phyloP scores from a whole-genome alignment of 1,140 invertebrate species.

The Aradophagus sp. region DNA sequence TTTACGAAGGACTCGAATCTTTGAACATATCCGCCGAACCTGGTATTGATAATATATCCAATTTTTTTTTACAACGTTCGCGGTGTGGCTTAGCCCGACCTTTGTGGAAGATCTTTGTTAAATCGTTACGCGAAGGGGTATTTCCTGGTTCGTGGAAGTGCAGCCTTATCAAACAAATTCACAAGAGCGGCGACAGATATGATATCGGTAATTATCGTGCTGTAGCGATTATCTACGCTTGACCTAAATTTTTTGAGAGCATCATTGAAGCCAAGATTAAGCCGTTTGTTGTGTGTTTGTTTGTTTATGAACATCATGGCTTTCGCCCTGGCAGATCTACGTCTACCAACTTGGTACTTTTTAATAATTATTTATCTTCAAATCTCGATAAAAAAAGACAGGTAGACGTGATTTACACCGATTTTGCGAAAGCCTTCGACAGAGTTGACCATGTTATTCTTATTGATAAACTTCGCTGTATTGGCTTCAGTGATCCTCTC shows the following conservation, averaged over 20 bases:
- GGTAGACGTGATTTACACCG: background rate
- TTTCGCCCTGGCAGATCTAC: conserved; percentile 7
- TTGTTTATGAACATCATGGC: conserved; percentile 5
- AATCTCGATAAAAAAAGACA: conserved; percentile 1
- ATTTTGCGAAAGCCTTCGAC: background rate
- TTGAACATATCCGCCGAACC: no score
- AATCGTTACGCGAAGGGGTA: background rate
- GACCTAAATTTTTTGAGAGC: conserved; percentile 8
- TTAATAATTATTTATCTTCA: conserved; percentile 7
- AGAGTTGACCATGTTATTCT: no score
- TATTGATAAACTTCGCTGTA: background rate
- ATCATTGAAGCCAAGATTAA: background rate
- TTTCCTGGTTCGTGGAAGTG: conserved; percentile 4
- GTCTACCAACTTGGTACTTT: conserved; percentile 1
- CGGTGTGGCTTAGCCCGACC: conserved; percentile 2
- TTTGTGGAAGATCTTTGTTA: conserved; percentile 4
- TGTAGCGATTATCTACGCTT: conserved; percentile 1
- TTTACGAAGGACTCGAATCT: no score
- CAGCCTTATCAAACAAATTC: background rate
- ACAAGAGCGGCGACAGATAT: background rate
- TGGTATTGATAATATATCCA: conserved; percentile 1
- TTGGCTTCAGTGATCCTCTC: background rate
- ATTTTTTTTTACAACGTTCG: background rate
- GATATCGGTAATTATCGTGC: conserved; percentile 2
- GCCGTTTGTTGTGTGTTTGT: background rate